Percentiles rank a stretch among this genome's conserved stretches.
Conservation (phyloP, 1,140 invertebrate genomes). For the Procambarus virginalis region DNA sequence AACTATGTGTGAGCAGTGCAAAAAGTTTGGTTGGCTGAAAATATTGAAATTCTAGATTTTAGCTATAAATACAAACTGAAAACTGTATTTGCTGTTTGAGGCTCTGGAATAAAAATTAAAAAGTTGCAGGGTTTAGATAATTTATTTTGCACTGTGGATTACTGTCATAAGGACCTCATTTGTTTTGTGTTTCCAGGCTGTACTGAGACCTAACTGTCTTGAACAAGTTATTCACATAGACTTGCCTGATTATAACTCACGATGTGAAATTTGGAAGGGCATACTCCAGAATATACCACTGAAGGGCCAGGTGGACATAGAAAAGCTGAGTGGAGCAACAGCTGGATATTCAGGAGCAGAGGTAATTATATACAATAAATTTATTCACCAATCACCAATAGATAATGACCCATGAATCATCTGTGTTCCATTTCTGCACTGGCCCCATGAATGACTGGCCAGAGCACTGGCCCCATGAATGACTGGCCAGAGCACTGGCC, state of each 20-base stretch:
- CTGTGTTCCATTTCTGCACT: too few species aligned
- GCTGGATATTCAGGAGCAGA: slow-evolving; percentile 77
- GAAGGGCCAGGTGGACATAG: slow-evolving; percentile 78
- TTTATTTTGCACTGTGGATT: too few species aligned
- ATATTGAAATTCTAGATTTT: too few species aligned
- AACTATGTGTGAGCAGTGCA: too few species aligned
- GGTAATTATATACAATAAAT: slow-evolving; percentile 72
- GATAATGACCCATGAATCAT: too few species aligned
- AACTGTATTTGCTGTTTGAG: background rate
- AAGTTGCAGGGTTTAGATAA: background rate
- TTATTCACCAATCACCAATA: background rate
- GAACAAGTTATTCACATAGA: slow-evolving; percentile 92
- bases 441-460: too few species aligned
- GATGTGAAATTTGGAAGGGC: slow-evolving; percentile 83
- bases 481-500: too few species aligned
- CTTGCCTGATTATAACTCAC: slow-evolving; percentile 84
- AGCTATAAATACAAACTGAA: too few species aligned
- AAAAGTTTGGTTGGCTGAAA: too few species aligned
- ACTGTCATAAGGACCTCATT: too few species aligned
- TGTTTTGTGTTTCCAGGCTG: slow-evolving; percentile 78
- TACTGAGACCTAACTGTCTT: slow-evolving; percentile 88
- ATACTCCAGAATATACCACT: slow-evolving; percentile 80
- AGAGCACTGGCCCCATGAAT: too few species aligned
- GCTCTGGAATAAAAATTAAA: background rate
- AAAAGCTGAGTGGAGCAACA: slow-evolving; percentile 73